Percentiles rank a stretch among this genome's conserved stretches.
phyloP scores from a whole-genome alignment of 2,113 vertebrate species.

The Erythrolamprus reginae region DNA sequence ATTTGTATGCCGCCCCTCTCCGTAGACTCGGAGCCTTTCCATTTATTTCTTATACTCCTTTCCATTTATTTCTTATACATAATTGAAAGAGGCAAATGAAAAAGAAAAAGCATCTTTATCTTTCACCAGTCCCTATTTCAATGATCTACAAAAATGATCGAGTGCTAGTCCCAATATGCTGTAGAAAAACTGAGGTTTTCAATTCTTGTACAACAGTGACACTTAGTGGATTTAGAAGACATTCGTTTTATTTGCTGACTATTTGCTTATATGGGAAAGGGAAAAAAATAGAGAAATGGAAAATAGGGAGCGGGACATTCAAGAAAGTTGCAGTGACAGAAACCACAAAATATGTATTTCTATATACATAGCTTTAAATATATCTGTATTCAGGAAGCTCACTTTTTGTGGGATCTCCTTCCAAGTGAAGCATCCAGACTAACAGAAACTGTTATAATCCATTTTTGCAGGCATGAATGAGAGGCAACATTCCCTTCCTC shows the following conservation, averaged over 20 bases:
- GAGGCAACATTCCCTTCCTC: background rate
- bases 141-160: background rate
- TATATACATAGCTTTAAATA: background rate
- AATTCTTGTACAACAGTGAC: constrained; percentile 58
- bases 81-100: background rate
- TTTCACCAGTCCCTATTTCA: constrained; percentile 2
- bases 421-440: background rate
- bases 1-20: too few relatives aligned
- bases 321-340: background rate
- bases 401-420: background rate
- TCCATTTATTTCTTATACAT: constrained; percentile 3
- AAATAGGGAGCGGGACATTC: background rate
- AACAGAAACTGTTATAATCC: background rate
- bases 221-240: constrained; percentile 59
- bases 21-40: too few relatives aligned
- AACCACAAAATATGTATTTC: background rate
- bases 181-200: accelerated
- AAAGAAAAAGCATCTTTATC: background rate
- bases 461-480: background rate
- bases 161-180: background rate
- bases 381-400: background rate
- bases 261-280: background rate
- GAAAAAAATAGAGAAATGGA: background rate
- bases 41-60: too few relatives aligned
- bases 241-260: background rate